phyloP scores from a whole-genome alignment of 2,888 invertebrate species.

The Eilema griseolum region DNA sequence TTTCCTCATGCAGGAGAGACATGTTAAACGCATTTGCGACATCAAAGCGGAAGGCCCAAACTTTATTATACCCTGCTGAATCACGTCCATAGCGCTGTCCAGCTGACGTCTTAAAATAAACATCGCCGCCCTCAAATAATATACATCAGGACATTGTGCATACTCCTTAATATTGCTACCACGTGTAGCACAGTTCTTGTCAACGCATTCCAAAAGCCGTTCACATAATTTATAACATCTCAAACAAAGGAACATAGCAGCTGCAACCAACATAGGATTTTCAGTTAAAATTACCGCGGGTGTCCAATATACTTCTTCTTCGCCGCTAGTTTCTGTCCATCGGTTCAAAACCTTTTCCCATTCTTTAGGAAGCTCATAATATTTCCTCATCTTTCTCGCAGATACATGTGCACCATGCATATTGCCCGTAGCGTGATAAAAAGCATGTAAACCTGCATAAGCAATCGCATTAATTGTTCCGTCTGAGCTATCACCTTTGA shows the following conservation, averaged over 20 bases:
- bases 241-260: constrained; percentile 80
- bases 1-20: constrained; percentile 60
- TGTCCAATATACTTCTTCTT: constrained; percentile 77
- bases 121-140: constrained; percentile 73
- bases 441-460: constrained; percentile 78
- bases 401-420: constrained; percentile 70
- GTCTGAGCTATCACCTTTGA: constrained; percentile 74
- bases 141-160: constrained; percentile 59
- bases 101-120: constrained; percentile 62
- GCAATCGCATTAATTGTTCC: constrained; percentile 76
- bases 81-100: constrained; percentile 63
- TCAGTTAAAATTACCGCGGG: constrained; percentile 60
- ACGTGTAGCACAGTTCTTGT: constrained; percentile 64
- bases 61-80: constrained; percentile 59
- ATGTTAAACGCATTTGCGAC: constrained; percentile 73
- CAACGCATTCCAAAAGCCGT: constrained; percentile 67
- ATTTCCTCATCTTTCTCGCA: constrained; percentile 76
- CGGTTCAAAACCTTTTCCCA: constrained; percentile 71
- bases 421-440: constrained; percentile 67
- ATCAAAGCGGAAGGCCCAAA: constrained; percentile 73
- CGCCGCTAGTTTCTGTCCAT: constrained; percentile 75
- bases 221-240: constrained; percentile 74
- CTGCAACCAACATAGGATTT: constrained; percentile 75
- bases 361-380: constrained; percentile 67
- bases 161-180: constrained; percentile 58